Evolutionary conservation across 2,888 invertebrate genomes (phyloP).

Genomic region (Seira sanloemensis): DNA sequence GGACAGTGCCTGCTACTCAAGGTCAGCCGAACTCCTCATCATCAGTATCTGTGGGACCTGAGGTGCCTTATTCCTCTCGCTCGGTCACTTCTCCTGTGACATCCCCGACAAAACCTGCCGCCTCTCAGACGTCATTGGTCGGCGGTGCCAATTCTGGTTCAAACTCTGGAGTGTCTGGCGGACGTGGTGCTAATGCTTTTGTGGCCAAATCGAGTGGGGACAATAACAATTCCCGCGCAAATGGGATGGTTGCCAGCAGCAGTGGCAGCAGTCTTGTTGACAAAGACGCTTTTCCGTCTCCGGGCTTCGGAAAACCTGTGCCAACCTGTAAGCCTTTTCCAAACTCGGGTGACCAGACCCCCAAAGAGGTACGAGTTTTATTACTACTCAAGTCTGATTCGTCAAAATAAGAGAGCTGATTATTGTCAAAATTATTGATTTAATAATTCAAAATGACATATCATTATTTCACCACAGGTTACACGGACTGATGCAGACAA

Average conservation of each 20-base stretch:
- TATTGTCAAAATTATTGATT: not conserved
- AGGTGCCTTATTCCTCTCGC: constrained; percentile 70
- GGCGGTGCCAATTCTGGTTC: constrained; percentile 32
- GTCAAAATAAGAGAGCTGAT: not conserved
- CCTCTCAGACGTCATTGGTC: constrained; percentile 52
- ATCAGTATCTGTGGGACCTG: constrained; percentile 64
- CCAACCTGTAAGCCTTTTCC: constrained; percentile 73
- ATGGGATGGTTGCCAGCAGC: constrained; percentile 41
- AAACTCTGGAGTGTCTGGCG: constrained; percentile 45
- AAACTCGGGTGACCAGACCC: constrained; percentile 70
- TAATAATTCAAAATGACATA: not conserved
- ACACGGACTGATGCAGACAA: constrained; percentile 68
- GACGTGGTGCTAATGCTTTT: constrained; percentile 67
- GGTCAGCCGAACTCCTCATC: constrained; percentile 50
- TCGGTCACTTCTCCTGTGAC: constrained; percentile 66
- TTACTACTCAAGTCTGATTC: not conserved
- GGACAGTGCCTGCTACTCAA: constrained; percentile 68
- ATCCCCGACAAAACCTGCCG: constrained; percentile 60
- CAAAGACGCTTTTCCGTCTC: constrained; percentile 72
- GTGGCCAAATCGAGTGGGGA: constrained; percentile 67
- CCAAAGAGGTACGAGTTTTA: constrained; percentile 67
- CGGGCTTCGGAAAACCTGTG: constrained; percentile 72
- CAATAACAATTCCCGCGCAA: constrained; percentile 67
- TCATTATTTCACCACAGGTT: constrained; percentile 49
- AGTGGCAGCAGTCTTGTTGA: constrained; percentile 63